Base-by-base conservation (phyloP, 2,888 invertebrate species). In the Lepidochrysops patricia region DNA sequence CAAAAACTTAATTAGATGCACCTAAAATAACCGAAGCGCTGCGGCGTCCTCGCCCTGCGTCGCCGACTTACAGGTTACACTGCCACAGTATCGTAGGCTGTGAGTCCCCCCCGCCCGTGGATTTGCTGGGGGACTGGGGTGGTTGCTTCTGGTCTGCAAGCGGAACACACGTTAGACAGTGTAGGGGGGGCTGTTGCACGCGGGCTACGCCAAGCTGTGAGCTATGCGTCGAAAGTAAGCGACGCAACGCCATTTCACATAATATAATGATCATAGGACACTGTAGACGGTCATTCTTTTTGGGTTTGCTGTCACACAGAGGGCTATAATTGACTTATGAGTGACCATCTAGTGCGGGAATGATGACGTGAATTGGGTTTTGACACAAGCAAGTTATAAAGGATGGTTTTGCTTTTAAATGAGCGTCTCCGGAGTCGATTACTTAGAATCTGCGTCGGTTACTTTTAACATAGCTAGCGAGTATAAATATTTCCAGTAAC, bases 41-140 rank as follows among this genome's bases (percentile, higher is more conserved):
- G 66, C 61, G 61, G 54, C 49, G 50, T 52, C 54, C 57, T 12
- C 35, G 35, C 48, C 43, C 23, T 63, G 67, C 68, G 67, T 61
- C 56, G 57, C 62, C 63, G 72, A 76, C 84, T 94, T 95, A 96
- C 93, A 96, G 93, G 92, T 97, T 96, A 97, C 96, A 97, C 96
- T 96, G 97, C 97, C 96, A 97, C 95, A 95, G 96, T 96, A 96
- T 97, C 96, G 96, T 96, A 96, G 95, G 97, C 95, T 96, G 96
- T 95, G 96, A 96, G 94, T 95, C 96, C 96, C 92, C 96, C 96
- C 92, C 93, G 87, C 89, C 91, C 85, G 84, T 87, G 88, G 86
- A 81, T 82, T 94, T 93, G 91, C 92, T 92, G 94, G 93, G 93
- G 92, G 93, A 93, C 91, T 92, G 92, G 92, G 88, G 88, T 82